Conservation (phyloP, 2,113 vertebrate species). For the Hassar affinis region DNA sequence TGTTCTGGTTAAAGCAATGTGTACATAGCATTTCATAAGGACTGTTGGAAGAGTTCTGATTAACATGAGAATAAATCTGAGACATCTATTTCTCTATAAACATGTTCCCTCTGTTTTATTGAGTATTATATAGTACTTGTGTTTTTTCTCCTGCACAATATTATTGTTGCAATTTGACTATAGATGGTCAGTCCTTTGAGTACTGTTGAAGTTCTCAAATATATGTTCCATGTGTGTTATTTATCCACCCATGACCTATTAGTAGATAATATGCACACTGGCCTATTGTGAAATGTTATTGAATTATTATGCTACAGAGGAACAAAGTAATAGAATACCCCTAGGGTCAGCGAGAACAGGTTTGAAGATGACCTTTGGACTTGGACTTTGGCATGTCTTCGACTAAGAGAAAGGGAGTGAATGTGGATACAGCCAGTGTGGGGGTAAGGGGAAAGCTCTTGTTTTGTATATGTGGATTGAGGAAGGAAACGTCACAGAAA, state of each 20-base stretch:
- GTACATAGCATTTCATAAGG: conserved; percentile 66
- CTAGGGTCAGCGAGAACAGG: not conserved
- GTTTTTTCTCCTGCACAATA: not conserved
- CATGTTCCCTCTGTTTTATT: conserved; percentile 6
- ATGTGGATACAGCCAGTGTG: too few species aligned
- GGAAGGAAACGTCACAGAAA: too few species aligned
- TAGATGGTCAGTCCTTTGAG: not conserved
- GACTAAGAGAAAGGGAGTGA: too few species aligned
- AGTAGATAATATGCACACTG: not conserved
- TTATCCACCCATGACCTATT: not conserved
- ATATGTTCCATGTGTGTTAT: not conserved
- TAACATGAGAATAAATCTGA: conserved; percentile 66
- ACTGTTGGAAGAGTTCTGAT: conserved; percentile 56
- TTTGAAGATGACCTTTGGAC: too few species aligned
- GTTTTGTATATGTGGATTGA: too few species aligned
- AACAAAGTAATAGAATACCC: too few species aligned
- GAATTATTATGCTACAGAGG: not conserved
- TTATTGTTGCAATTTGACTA: not conserved
- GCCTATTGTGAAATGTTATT: not conserved
- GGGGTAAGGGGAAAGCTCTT: too few species aligned
- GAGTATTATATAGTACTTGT: not conserved
- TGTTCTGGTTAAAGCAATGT: conserved; percentile 62
- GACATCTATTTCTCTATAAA: conserved; percentile 71
- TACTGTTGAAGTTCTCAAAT: not conserved
- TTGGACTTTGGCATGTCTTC: too few species aligned